These are phyloP conservation scores for Tenthredo distinguenda DNA, from an alignment of 2,888 invertebrate species.

Conservation along the genomic window DNA sequence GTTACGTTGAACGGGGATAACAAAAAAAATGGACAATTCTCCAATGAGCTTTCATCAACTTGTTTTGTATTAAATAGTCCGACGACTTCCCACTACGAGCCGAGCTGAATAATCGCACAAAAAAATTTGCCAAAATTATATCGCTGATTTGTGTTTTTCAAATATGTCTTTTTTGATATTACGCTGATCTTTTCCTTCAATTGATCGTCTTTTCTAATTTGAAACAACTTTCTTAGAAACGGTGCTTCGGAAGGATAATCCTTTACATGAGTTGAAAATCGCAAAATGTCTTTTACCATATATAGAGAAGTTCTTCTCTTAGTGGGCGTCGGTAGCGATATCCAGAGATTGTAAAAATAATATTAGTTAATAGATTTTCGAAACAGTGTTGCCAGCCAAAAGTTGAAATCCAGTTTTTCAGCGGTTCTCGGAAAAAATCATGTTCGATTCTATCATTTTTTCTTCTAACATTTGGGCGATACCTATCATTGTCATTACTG, in stretches of 20 bases:
- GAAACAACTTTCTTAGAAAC: neutral
- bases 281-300: neutral
- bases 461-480: neutral
- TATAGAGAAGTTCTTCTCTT: neutral
- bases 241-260: neutral
- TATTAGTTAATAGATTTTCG: neutral
- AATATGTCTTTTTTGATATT: neutral
- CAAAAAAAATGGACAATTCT: neutral
- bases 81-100: neutral
- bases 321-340: neutral
- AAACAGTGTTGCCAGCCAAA: neutral
- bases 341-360: neutral
- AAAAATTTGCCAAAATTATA: neutral
- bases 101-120: neutral
- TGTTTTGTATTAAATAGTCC: neutral
- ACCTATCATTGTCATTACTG: neutral
- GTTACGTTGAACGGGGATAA: neutral
- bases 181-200: neutral
- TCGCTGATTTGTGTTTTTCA: neutral
- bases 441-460: neutral
- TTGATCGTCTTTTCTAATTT: neutral
- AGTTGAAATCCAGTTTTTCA: neutral
- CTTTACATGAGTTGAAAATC: neutral
- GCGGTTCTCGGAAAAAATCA: neutral
- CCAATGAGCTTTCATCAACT: conserved; percentile 18